Base-by-base conservation (phyloP, 1,140 invertebrate species). In the Stegodyphus mimosarum region DNA sequence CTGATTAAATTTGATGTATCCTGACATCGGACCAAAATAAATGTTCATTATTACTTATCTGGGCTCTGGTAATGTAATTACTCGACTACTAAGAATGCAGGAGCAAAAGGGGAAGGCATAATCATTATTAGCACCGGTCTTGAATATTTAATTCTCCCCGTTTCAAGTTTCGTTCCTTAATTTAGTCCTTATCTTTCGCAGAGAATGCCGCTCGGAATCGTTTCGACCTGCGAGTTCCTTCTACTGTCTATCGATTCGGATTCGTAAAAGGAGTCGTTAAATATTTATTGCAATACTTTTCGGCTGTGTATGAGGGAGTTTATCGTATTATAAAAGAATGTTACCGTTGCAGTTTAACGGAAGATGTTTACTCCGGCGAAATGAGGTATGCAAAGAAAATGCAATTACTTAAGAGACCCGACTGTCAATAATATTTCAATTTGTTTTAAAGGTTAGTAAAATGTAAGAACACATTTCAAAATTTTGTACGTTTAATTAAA, bases 11-110 rank as follows among this genome's bases (percentile, higher is more conserved):
- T 84, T 84, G 81, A 84, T 84, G 73, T 33, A 69, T 75, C 73
- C 52, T 84, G 81, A 84, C 81, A 84, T 60, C 48, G 17, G 71
- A 69, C 72, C 49, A 75, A 84, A 84, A 84, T 84, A 84, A 84
- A 84, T 76, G 81, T 84, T 84, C 72, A 84, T 84, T 84, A 84
- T 84, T 75, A 75, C 73, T 84, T 84, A 84, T 84, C 81, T 75
- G 72, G 64, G 72, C 81, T 70, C 71, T 18, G 17, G n/a, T 76
- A 75, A 75, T 76, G 64, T 55, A 84, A 84, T 76, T 84, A 84
- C 72, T 60, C 6, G 48, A 49, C 6, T 6, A 10, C 15, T 6
- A 75, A 84, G 71, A 74, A 74, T 52, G 11, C 72, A 53, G 17
- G 11, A 17, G 53, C 11, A 60, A 63, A 73, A 66, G n/a, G 64